Conservation (phyloP, 1,140 invertebrate genomes). For the Helicoverpa zea region DNA sequence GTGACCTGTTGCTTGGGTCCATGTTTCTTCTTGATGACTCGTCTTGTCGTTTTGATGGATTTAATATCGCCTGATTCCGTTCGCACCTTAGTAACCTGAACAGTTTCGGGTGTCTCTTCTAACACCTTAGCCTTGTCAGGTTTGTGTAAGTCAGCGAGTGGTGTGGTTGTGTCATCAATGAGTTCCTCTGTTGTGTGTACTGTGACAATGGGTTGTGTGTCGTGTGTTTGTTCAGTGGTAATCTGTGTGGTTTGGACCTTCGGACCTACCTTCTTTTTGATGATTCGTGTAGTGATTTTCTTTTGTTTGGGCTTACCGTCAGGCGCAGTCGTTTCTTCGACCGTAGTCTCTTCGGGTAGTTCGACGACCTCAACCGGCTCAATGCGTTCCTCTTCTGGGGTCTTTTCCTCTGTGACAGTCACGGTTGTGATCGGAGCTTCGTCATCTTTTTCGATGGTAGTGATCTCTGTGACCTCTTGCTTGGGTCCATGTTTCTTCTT, state of each 20-base stretch:
- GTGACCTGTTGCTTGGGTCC: too few species aligned
- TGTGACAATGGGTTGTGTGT: too few species aligned
- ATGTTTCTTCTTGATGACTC: too few species aligned
- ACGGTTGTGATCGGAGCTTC: slow-evolving; percentile 74
- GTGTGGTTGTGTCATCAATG: too few species aligned
- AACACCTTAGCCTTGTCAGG: too few species aligned
- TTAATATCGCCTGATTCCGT: too few species aligned
- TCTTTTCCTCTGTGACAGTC: slow-evolving; percentile 53
- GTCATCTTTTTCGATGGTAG: slow-evolving; percentile 84
- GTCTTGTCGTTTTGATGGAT: too few species aligned
- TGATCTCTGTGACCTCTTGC: slow-evolving; percentile 74
- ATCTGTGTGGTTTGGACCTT: slow-evolving; percentile 67
- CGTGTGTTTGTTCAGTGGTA: slow-evolving; percentile 38
- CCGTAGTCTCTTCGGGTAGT: not conserved
- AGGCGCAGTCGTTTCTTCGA: slow-evolving; percentile 55
- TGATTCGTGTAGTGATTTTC: slow-evolving; percentile 59
- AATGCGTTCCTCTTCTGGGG: not conserved
- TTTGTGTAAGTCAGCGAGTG: too few species aligned
- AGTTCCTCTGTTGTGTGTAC: too few species aligned
- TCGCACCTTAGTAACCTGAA: too few species aligned
- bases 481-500: slow-evolving; percentile 70
- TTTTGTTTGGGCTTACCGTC: slow-evolving; percentile 66
- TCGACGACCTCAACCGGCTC: slow-evolving; percentile 47
- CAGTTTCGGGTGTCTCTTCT: too few species aligned
- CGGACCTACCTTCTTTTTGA: slow-evolving; percentile 67